Conservation (phyloP, 2,113 vertebrate species). For the Crotalus viridis region DNA sequence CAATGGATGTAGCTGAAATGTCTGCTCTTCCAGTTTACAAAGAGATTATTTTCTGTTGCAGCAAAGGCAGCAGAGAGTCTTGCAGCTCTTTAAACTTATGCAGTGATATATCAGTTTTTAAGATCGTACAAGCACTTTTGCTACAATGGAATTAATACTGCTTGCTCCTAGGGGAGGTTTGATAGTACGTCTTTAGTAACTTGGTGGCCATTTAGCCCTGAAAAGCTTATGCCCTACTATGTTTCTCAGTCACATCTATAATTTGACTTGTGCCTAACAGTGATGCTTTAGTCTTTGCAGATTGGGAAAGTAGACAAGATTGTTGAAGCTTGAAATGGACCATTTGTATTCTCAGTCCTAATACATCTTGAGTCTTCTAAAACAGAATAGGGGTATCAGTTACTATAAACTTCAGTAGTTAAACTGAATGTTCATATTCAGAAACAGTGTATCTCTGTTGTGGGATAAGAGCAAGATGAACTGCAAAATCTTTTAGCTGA, state of each 20-base stretch:
- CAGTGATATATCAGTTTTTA: not conserved
- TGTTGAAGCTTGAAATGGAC: not conserved
- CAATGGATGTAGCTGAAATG: not conserved
- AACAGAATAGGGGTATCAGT: not conserved
- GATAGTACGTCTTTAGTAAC: not conserved
- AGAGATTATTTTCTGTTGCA: not conserved
- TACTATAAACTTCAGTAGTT: not conserved
- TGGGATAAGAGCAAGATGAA: not conserved
- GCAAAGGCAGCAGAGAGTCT: not conserved
- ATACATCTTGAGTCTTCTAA: not conserved
- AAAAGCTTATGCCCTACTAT: not conserved
- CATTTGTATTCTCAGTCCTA: not conserved
- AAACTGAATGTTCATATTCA: not conserved
- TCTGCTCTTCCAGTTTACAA: not conserved
- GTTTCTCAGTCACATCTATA: not conserved
- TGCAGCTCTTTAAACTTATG: not conserved
- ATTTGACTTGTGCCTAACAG: not conserved
- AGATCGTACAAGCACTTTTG: not conserved
- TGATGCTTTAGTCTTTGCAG: not conserved
- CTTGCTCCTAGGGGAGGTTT: not conserved
- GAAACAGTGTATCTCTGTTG: not conserved
- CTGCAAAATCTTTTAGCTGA: not conserved
- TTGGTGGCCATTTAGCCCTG: not conserved
- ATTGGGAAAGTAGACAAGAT: not conserved
- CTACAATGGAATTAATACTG: not conserved